A percentile compares a stretch with the other conserved stretches of the same genome.
Evolutionary conservation across 2,113 vertebrate species (phyloP).

Genomic region (Crotalus tigris): DNA sequence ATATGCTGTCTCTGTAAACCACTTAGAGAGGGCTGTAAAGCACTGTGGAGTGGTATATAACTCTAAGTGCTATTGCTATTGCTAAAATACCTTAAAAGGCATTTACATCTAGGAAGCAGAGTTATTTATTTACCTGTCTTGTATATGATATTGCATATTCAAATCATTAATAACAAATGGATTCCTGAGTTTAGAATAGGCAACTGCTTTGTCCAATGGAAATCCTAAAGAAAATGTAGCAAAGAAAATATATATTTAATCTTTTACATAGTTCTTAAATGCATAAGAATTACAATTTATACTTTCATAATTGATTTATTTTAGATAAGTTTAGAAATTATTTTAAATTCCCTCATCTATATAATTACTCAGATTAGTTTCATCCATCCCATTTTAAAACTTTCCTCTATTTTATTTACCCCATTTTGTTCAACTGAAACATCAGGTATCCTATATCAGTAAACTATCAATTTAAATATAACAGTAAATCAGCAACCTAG

Average conservation of each 20-base stretch:
- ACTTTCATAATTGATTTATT: background rate
- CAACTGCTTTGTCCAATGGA: conserved; percentile 91
- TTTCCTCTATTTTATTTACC: background rate
- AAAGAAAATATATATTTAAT: conserved; percentile 45
- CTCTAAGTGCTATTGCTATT: too few relatives aligned
- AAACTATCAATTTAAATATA: background rate
- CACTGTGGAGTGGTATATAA: too few relatives aligned
- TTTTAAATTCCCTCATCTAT: background rate
- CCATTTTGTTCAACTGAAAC: background rate
- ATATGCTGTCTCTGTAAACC: too few relatives aligned
- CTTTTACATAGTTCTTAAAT: background rate
- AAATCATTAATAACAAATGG: conserved; percentile 91
- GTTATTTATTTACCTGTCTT: conserved; percentile 79
- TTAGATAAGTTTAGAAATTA: background rate
- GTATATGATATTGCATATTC: conserved; percentile 89
- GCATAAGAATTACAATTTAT: background rate
- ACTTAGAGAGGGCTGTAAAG: too few relatives aligned
- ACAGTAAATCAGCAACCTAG: background rate
- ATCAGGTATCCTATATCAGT: background rate
- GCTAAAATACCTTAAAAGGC: background rate
- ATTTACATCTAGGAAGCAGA: background rate
- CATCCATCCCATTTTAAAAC: background rate
- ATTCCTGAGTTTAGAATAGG: conserved; percentile 88
- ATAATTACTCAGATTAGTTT: background rate
- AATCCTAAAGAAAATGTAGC: conserved; percentile 73